A percentile compares a stretch with the other conserved stretches of the same genome.
phyloP scores from a whole-genome alignment of 2,888 invertebrate genomes.

The Cryptocheilus praepositus region DNA sequence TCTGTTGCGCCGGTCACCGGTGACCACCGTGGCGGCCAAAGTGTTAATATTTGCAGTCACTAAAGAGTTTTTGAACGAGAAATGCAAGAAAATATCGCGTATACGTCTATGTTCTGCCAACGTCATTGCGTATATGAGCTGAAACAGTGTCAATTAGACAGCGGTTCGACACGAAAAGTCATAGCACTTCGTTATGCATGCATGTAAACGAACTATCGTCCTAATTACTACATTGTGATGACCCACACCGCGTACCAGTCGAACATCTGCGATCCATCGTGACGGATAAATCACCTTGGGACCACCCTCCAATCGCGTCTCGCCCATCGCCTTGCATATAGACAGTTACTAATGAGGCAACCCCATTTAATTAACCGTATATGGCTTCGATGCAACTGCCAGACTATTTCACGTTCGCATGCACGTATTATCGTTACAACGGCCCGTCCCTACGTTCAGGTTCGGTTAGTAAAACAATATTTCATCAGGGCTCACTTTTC shows the following conservation, averaged over 20 bases:
- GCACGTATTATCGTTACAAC: constrained; percentile 33
- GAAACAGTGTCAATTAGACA: too few species aligned
- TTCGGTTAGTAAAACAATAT: constrained; percentile 32
- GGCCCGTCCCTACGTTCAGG: constrained; percentile 16
- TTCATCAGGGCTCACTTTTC: constrained; percentile 32
- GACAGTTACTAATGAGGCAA: constrained; percentile 65
- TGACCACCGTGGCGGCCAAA: too few species aligned
- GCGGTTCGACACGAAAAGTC: too few species aligned
- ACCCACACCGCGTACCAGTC: constrained; percentile 54
- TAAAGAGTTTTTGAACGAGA: background rate
- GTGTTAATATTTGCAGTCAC: background rate
- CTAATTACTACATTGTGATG: constrained; percentile 54
- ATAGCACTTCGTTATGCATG: constrained; percentile 40
- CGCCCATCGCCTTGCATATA: constrained; percentile 64
- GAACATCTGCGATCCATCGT: constrained; percentile 63
- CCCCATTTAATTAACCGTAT: constrained; percentile 64
- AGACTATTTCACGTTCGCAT: constrained; percentile 53
- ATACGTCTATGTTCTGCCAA: background rate
- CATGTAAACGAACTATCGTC: constrained; percentile 43
- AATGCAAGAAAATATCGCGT: background rate
- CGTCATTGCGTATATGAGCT: too few species aligned
- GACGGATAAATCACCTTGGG: constrained; percentile 65
- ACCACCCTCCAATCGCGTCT: constrained; percentile 62
- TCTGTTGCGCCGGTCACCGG: too few species aligned
- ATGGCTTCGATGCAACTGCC: constrained; percentile 59